Evolutionary conservation across 2,888 invertebrate species (phyloP).

Genomic region (Choreutis nemorana): DNA sequence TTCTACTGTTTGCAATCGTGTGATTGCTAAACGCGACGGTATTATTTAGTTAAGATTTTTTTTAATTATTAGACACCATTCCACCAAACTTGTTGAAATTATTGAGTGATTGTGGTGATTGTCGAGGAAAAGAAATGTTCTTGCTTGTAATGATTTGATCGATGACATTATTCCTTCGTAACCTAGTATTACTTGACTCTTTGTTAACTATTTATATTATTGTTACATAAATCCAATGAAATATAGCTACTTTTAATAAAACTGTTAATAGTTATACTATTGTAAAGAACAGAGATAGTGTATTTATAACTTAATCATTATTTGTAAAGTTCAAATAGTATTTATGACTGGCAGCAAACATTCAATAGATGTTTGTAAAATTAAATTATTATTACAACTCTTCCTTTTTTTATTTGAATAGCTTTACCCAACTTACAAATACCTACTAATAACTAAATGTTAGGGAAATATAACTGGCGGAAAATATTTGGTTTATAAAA

Average conservation of each 20-base stretch:
- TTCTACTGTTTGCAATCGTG: slow-evolving; percentile 20
- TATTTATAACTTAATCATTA: slow-evolving; percentile 63
- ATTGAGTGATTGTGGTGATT: slow-evolving; percentile 28
- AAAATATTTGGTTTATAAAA: too few relatives aligned
- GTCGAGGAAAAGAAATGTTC: too few relatives aligned
- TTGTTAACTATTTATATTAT: slow-evolving; percentile 65
- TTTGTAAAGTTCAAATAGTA: slow-evolving; percentile 64
- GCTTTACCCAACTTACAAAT: too few relatives aligned
- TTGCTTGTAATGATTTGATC: too few relatives aligned
- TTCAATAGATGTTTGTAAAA: slow-evolving; percentile 50
- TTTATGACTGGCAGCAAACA: slow-evolving; percentile 54
- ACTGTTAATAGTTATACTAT: slow-evolving; percentile 53
- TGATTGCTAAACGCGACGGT: background rate
- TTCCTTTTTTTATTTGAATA: slow-evolving; percentile 19
- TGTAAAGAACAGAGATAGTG: slow-evolving; percentile 62
- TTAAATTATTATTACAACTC: slow-evolving; percentile 60
- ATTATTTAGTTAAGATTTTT: slow-evolving; percentile 24
- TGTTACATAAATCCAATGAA: slow-evolving; percentile 57
- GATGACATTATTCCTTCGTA: slow-evolving; percentile 55
- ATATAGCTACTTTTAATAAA: slow-evolving; percentile 58
- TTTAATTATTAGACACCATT: slow-evolving; percentile 45
- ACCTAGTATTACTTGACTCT: slow-evolving; percentile 51
- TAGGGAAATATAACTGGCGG: too few relatives aligned
- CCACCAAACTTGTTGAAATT: slow-evolving; percentile 41
- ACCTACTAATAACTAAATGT: too few relatives aligned